Evolutionary conservation across 2,888 invertebrate species (phyloP).

Genomic region (Baccha elongata): DNA sequence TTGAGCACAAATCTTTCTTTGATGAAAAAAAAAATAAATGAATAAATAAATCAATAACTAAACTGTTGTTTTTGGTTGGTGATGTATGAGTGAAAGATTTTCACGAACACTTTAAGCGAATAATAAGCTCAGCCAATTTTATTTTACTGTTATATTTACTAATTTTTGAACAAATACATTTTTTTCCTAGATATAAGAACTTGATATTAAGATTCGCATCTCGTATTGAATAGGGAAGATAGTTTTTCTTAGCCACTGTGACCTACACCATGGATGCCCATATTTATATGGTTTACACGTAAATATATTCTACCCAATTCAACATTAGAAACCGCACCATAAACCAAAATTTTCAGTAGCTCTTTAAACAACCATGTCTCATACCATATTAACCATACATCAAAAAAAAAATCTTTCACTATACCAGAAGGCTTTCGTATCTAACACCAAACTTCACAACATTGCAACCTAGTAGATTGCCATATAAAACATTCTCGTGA

Average conservation of each 20-base stretch:
- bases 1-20: too few species aligned
- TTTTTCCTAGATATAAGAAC: too few species aligned
- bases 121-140: too few species aligned
- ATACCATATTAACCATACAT: constrained; percentile 15
- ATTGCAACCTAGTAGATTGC: constrained; percentile 48
- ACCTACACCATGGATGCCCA: constrained; percentile 32
- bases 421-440: constrained; percentile 17
- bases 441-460: constrained; percentile 56
- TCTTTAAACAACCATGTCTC: constrained; percentile 24
- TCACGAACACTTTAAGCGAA: too few species aligned
- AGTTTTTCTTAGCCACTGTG: constrained; percentile 20
- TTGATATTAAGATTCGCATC: too few species aligned
- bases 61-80: too few species aligned
- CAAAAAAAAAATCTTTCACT: constrained; percentile 17
- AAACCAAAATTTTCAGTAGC: constrained; percentile 40
- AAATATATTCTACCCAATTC: constrained; percentile 26
- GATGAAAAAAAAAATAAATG: too few species aligned
- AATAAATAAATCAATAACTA: too few species aligned
- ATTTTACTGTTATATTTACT: too few species aligned
- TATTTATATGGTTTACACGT: constrained; percentile 28
- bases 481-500: constrained; percentile 60
- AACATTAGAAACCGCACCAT: constrained; percentile 44
- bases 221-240: too few species aligned
- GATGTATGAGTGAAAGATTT: too few species aligned
- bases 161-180: too few species aligned